Evolutionary conservation across 1,140 invertebrate species (phyloP).

Genomic region (Halotydeus destructor): DNA sequence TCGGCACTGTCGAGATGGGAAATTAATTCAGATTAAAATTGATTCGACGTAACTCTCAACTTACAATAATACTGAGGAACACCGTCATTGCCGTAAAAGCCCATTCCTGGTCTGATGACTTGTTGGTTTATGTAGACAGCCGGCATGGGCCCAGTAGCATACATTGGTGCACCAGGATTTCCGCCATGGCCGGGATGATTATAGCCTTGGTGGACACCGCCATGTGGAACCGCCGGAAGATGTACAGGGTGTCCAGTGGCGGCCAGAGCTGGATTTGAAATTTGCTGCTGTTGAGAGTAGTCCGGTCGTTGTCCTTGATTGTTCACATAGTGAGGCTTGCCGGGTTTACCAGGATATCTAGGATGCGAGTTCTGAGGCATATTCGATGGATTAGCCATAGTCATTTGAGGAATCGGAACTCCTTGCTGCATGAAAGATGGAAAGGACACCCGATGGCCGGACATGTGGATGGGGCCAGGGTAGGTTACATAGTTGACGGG

Average conservation of each 20-base stretch:
- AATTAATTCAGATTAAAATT: too few species aligned
- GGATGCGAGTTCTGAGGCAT: constrained; percentile 3
- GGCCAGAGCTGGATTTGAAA: constrained; percentile 13
- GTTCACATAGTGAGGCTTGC: constrained; percentile 4
- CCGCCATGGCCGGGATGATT: background rate
- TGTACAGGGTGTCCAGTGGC: constrained; percentile 14
- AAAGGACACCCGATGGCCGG: background rate
- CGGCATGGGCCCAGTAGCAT: background rate
- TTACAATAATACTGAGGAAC: background rate
- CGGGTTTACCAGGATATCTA: constrained; percentile 4
- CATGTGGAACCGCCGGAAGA: background rate
- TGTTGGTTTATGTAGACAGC: background rate
- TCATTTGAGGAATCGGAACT: constrained; percentile 7
- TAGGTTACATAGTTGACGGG: background rate
- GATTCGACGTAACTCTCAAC: background rate
- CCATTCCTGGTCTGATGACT: background rate
- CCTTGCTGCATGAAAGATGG: background rate
- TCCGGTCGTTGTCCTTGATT: constrained; percentile 6
- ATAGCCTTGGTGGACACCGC: background rate
- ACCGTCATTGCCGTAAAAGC: background rate
- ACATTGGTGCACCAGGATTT: background rate
- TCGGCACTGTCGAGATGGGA: too few species aligned
- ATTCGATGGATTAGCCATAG: background rate
- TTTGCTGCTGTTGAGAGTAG: constrained; percentile 11
- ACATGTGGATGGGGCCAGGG: background rate